A percentile compares a stretch with the other conserved stretches of the same genome.
These are phyloP conservation scores for Epirrita christyi DNA, from an alignment of 2,888 invertebrate genomes.

Conservation along the genomic window DNA sequence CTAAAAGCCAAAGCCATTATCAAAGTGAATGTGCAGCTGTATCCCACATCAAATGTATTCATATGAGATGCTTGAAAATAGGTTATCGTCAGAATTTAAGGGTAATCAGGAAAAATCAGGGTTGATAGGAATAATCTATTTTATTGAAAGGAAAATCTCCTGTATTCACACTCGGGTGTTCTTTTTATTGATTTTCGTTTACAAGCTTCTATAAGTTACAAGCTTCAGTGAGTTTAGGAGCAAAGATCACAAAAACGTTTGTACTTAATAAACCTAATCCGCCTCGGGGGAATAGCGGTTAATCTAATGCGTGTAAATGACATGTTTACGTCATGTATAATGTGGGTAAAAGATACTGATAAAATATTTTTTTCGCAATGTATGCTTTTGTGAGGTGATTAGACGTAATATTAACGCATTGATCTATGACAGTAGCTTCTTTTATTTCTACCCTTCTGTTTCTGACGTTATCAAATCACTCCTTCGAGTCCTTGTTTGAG, in stretches of 20 bases:
- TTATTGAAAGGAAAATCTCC: too few species aligned
- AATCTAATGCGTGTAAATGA: constrained; percentile 4
- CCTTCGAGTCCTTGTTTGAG: too few species aligned
- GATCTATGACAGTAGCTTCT: too few species aligned
- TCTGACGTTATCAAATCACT: too few species aligned
- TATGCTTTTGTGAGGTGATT: too few species aligned
- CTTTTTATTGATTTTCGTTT: constrained; percentile 1
- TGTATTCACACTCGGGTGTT: too few species aligned
- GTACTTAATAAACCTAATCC: constrained; percentile 24
- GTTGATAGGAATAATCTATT: too few species aligned
- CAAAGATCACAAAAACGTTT: constrained; percentile 23
- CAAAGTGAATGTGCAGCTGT: background rate
- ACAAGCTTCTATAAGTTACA: constrained; percentile 7
- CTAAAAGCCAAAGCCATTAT: background rate
- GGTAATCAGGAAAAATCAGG: too few species aligned
- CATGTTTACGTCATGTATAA: background rate
- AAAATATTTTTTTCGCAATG: too few species aligned
- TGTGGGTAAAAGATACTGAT: too few species aligned
- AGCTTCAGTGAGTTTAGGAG: constrained; percentile 15
- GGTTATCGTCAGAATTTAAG: background rate
- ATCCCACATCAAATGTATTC: background rate
- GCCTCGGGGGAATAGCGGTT: constrained; percentile 13
- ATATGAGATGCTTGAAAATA: background rate
- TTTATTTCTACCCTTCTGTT: too few species aligned
- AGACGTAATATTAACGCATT: too few species aligned